Base-by-base conservation (phyloP, 2,888 invertebrate genomes). In the Candidula unifasciata region DNA sequence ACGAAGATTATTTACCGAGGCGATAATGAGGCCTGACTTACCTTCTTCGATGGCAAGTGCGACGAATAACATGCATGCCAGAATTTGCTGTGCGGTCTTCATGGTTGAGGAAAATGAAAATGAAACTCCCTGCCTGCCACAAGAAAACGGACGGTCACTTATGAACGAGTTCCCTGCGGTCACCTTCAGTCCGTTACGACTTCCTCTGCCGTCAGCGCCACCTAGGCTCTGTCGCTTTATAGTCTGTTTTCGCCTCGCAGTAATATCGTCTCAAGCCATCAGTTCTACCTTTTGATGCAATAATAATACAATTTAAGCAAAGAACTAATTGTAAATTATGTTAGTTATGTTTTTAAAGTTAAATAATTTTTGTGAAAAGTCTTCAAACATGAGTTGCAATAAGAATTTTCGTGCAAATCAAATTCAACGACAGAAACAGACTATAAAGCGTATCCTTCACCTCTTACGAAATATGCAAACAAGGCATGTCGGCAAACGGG, bases 161-260 rank as follows among this genome's bases (percentile, higher is more conserved):
- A 54, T 24, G 24, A 35, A 27, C 60, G 30, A 77, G 33, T 77
- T 60, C 44, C 27, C 30, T 60, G 54, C 64, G 78, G 78, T 78
- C 78, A 78, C 78, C 78, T 78, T 78, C 78, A 78, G 78, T 78
- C 60, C 78, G 78, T 66, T 78, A 77, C 30, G 37, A 78, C 78
- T 64, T 64, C 78, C 66, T 64, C 64, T 66, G 37, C 8, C 64
- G 18, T 8, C 16, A 78, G 78, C 78, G 78, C 78, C 78, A 27
- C 44, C 78, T 78, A 27, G 3, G 13, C 2, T 35, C 52, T 37
- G 33, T 60, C 33, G 2, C 16, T 1, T 27, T 52, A 77, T 57
- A 76, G 76, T 76, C 76, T 54, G 76, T 57, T 76, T 76, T 54
- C 8, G 5, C 21, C 10, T n/a, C 18, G 60, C 10, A 5, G 60